These are phyloP conservation scores for Silurus aristotelis DNA, from an alignment of 2,797 vertebrate species.

Conservation along the genomic window DNA sequence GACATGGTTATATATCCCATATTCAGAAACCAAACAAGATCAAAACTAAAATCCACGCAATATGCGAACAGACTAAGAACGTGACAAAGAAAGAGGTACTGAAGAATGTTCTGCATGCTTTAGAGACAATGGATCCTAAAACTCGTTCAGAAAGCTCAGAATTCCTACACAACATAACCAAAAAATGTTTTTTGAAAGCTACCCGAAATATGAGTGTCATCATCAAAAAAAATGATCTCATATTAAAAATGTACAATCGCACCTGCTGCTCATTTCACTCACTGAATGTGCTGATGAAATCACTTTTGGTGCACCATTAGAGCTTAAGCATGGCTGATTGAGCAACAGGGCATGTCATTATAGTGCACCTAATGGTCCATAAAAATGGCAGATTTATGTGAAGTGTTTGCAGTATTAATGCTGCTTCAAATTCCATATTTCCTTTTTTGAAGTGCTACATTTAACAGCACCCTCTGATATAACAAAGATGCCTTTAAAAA, in stretches of 20 bases:
- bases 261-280: conserved; percentile 19
- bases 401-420: conserved; percentile 3
- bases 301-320: conserved; percentile 14
- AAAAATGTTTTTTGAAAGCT: not conserved
- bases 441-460: not conserved
- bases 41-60: conserved; percentile 2
- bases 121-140: not conserved
- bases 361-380: conserved; percentile 7
- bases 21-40: not conserved
- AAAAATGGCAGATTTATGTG: conserved; percentile 19
- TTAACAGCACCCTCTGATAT: not conserved
- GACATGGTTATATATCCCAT: not conserved
- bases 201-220: not conserved
- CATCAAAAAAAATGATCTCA: not conserved
- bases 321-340: conserved; percentile 3
- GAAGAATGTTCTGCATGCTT: not conserved
- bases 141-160: not conserved
- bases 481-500: not conserved
- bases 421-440: not conserved
- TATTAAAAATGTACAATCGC: not conserved
- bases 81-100: not conserved
- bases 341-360: conserved; percentile 17
- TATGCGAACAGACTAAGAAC: not conserved
- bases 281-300: conserved; percentile 17
- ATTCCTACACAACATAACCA: not conserved